Evolutionary conservation across 2,113 vertebrate species (phyloP), one percentile per base, ranked within the genome.

Genomic region (Abramis brama): DNA sequence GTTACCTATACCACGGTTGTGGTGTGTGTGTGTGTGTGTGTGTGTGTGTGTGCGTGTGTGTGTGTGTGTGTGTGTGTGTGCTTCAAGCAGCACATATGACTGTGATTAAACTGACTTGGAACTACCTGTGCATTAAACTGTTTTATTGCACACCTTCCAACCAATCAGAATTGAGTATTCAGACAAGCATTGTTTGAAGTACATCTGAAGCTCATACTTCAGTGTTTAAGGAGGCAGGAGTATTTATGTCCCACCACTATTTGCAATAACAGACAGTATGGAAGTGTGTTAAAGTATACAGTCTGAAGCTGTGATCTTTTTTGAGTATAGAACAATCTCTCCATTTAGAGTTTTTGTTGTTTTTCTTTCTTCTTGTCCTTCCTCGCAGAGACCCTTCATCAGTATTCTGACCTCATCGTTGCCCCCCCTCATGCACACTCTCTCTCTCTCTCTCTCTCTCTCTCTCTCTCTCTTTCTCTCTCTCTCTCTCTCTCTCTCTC

Each of bases 331-430:
- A 70, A 70, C 71, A 78, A 23, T 88, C 15, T 59, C 76, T 86
- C 66, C 39, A 12, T 43, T 71, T 71, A 71, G 19, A 71, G 33
- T 73, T 66, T 59, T 84, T 50, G 52, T 13, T 50, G 50, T 52
- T 79, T 60, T 50, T 83, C 73, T 87, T 88, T 85, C 55, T 47
- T 77, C 27, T 90, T 59, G 88, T 92, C 89, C 71, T 55, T 79
- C 19, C 66, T 85, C 66, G 43, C 89, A 90, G 86, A 88, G 90
- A 90, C 90, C 89, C 92, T 90, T 93, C 71, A 94, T 94, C 93
- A 92, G 92, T 90, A 94, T 93, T 93, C 94, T 89, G 90, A 91
- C 93, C 92, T 92, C 92, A 93, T 93, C 91, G 92, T 55, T 82
- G 62, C 25, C 64, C 80, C 64, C 80, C 60, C 57, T 71, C 47